Percentiles rank a stretch among this genome's conserved stretches.
These are phyloP conservation scores for Sternotherus odoratus DNA, from an alignment of 2,797 vertebrate genomes.

Conservation along the genomic window DNA sequence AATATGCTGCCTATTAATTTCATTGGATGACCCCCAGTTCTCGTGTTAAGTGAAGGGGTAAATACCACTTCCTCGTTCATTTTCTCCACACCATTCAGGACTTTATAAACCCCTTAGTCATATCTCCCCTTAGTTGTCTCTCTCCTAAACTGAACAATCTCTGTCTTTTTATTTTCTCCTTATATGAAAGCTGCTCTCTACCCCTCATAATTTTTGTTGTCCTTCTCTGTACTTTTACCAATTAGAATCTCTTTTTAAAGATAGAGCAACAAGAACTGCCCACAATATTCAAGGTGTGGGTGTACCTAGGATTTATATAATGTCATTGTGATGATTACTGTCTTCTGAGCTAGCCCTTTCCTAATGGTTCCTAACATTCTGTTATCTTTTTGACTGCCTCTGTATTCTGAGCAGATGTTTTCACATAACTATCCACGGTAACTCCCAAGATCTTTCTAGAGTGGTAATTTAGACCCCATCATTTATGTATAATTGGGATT, in stretches of 20 bases:
- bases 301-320: background rate
- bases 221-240: background rate
- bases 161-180: background rate
- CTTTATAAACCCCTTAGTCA: background rate
- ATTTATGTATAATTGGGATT: background rate
- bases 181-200: background rate
- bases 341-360: background rate
- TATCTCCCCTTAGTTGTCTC: background rate
- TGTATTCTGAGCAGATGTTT: background rate
- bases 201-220: background rate
- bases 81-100: background rate
- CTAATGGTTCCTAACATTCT: background rate
- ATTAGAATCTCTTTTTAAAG: background rate
- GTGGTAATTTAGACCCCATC: background rate
- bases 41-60: background rate
- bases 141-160: background rate
- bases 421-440: background rate
- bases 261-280: background rate
- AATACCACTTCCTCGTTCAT: background rate
- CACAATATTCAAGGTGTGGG: background rate
- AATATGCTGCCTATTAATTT: background rate
- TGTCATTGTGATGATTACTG: background rate
- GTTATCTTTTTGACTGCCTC: background rate
- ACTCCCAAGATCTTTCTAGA: background rate
- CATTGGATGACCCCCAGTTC: background rate